Percentiles rank a stretch among this genome's conserved stretches.
Evolutionary conservation across 2,113 vertebrate genomes (phyloP).

Genomic region (Zapornia atra): DNA sequence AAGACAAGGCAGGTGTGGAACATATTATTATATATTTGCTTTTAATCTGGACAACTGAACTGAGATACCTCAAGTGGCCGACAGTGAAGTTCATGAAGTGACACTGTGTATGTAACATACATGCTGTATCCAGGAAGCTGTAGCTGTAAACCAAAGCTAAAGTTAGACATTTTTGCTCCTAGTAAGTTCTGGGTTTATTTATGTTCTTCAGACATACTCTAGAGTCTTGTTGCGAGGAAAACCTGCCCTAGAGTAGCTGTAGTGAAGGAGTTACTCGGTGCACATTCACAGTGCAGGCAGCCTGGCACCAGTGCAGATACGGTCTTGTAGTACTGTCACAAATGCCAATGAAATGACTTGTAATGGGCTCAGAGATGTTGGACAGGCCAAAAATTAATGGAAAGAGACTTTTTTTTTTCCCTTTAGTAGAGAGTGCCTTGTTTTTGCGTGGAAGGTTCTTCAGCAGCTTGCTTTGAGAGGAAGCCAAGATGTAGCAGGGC

Average conservation of each 20-base stretch:
- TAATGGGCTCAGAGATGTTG: background rate
- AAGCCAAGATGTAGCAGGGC: background rate
- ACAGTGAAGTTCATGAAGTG: background rate
- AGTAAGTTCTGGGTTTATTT: background rate
- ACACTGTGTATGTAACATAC: background rate
- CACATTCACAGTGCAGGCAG: background rate
- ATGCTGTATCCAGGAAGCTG: background rate
- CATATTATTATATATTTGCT: background rate
- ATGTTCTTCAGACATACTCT: background rate
- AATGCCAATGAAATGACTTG: background rate
- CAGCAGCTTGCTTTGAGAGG: background rate
- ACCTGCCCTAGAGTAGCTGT: background rate
- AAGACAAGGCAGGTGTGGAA: background rate
- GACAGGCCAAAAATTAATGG: background rate
- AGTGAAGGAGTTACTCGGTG: background rate
- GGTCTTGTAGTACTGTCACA: background rate
- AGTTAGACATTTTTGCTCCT: background rate
- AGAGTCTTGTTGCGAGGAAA: background rate
- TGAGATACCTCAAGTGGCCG: background rate
- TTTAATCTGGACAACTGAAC: background rate
- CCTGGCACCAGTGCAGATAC: background rate
- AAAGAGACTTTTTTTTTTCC: background rate
- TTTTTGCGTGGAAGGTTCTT: background rate
- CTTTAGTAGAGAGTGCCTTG: background rate
- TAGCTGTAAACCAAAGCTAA: background rate